Percentiles rank a stretch among this genome's conserved stretches.
Conservation (phyloP, 2,888 invertebrate species). For the Melinaea marsaeus region DNA sequence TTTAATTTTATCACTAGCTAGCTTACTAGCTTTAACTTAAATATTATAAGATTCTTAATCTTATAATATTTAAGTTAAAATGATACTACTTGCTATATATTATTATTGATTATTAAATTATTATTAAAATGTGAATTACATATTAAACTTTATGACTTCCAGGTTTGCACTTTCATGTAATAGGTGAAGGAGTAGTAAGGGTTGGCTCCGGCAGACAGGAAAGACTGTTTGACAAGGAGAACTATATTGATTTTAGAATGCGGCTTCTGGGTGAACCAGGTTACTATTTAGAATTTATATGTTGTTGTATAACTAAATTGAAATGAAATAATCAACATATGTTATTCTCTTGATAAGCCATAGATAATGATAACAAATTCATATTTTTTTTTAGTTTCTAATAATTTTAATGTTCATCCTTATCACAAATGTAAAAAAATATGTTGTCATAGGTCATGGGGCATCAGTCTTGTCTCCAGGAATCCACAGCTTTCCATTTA, state of each 20-base stretch:
- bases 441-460: constrained; percentile 81
- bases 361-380: no score
- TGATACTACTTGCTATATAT: no score
- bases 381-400: no score
- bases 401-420: no score
- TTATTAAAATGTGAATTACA: no score
- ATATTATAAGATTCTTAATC: neutral
- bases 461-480: constrained; percentile 92
- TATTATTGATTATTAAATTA: no score
- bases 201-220: constrained; percentile 89
- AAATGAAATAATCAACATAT: no score
- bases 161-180: constrained; percentile 95
- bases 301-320: no score
- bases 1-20: neutral
- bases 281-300: constrained; percentile 30
- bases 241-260: constrained; percentile 97
- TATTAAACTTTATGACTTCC: constrained; percentile 39
- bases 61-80: neutral
- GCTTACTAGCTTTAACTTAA: no score
- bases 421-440: neutral
- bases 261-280: constrained; percentile 91
- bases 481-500: constrained; percentile 96
- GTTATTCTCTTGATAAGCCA: no score
- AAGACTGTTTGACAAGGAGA: constrained; percentile 92
- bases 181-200: constrained; percentile 95